A percentile compares a stretch with the other conserved stretches of the same genome.
Evolutionary conservation across 2,113 vertebrate genomes (phyloP).

Genomic region (Centropus bengalensis): DNA sequence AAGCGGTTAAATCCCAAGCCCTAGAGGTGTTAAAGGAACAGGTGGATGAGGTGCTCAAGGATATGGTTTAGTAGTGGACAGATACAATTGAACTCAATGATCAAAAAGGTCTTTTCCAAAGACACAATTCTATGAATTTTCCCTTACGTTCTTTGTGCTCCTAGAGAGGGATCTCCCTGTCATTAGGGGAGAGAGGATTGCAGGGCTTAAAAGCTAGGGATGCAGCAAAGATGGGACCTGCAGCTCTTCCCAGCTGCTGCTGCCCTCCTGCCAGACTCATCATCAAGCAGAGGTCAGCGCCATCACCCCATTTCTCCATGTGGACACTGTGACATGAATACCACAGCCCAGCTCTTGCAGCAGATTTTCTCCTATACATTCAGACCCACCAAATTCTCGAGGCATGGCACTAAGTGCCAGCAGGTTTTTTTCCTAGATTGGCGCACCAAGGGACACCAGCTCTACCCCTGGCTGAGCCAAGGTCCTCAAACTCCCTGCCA

Average conservation of each 20-base stretch:
- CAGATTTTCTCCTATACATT: neutral
- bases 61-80: too few relatives aligned
- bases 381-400: neutral
- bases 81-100: too few relatives aligned
- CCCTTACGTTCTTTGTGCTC: rapidly evolving
- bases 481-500: neutral
- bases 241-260: neutral
- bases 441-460: neutral
- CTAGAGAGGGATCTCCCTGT: neutral
- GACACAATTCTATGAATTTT: neutral
- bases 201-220: neutral
- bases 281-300: neutral
- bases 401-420: neutral
- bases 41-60: too few relatives aligned
- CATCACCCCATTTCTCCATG: neutral
- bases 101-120: too few relatives aligned
- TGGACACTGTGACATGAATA: neutral
- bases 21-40: too few relatives aligned
- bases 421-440: neutral
- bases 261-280: neutral
- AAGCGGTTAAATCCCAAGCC: too few relatives aligned
- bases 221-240: neutral
- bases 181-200: neutral
- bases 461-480: neutral
- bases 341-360: neutral